A percentile compares a stretch with the other conserved stretches of the same genome.
These are phyloP conservation scores for Muscicapa striata DNA, from an alignment of 2,797 vertebrate genomes.

Conservation along the genomic window DNA sequence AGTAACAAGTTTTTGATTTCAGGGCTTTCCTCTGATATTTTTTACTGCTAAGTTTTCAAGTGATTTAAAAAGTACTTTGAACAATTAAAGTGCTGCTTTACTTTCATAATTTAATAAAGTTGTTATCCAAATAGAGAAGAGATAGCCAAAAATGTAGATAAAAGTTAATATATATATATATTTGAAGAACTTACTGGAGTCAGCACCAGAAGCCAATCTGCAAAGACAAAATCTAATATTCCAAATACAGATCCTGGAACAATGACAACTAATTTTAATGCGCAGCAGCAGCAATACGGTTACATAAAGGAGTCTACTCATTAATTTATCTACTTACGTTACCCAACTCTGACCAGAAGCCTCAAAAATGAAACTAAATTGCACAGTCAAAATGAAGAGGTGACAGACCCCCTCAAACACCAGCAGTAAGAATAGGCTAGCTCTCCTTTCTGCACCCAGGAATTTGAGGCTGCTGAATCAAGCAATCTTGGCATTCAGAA, in stretches of 20 bases:
- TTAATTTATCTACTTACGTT: background rate
- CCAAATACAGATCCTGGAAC: conserved; percentile 31
- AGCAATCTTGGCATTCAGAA: conserved; percentile 4
- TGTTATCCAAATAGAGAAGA: background rate
- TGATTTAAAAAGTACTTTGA: background rate
- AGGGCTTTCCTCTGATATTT: background rate
- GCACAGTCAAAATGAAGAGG: background rate
- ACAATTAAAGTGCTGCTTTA: background rate
- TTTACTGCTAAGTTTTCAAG: background rate
- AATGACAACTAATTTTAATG: conserved; percentile 8
- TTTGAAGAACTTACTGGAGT: background rate
- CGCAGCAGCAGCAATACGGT: background rate
- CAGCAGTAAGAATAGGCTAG: background rate
- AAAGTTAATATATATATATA: background rate
- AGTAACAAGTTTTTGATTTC: background rate
- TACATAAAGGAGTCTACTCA: conserved; percentile 6
- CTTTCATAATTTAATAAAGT: background rate
- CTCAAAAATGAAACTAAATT: background rate
- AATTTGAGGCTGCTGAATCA: background rate
- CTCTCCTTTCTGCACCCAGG: background rate
- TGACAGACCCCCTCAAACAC: background rate
- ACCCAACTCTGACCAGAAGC: background rate
- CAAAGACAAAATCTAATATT: conserved; percentile 28
- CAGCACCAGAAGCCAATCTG: background rate
- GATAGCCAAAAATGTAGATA: background rate